Base-by-base conservation (phyloP, 2,888 invertebrate species). In the Cantharis rufa region DNA sequence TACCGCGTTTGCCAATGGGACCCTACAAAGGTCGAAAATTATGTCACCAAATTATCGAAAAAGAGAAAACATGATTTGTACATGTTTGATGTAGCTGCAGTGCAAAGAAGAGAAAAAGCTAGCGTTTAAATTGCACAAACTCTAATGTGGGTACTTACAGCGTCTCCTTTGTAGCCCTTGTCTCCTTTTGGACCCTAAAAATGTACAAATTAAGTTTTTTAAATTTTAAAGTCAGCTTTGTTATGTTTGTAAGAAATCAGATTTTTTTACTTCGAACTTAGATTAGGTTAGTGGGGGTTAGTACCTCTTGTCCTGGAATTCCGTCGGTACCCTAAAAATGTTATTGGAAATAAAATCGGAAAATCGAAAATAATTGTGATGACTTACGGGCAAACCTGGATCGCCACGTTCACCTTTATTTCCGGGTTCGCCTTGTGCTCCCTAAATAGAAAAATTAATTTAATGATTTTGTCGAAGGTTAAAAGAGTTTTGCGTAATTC, bases 371-470 rank as follows among this genome's bases (percentile, higher is more conserved):
- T 21, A 16, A 27, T 10, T 76, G 15, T 15, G 68, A 32, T 24
- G 15, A 93, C 95, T 92, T 93, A 96, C 97, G 87, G 97, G 96
- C 86, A 97, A 90, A 86, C 97, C 97, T 82, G 96, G 96, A 89
- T 97, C 97, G 71, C 97, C 97, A 81, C 96, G 92, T 90, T 97
- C 97, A 82, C 97, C 97, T 90, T 97, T 97, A 86, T 92, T 93
- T 83, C 97, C 97, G 73, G 95, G 94, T 89, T 97, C 96, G 83
- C 97, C 97, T 89, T 96, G 95, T 82, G 96, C 96, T 83, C 97
- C 97, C 96, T 96, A 88, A 76, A 87, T 85, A 82, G 81, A 82
- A 72, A 79, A 66, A 32, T 15, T n/a, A 76, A 80, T 70, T 74
- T 66, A 27, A 64, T 16, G 15, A 27, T 2, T n/a, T 48, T 48